These are phyloP conservation scores for Dendrolimus kikuchii DNA, from an alignment of 1,140 invertebrate species.

Conservation along the genomic window DNA sequence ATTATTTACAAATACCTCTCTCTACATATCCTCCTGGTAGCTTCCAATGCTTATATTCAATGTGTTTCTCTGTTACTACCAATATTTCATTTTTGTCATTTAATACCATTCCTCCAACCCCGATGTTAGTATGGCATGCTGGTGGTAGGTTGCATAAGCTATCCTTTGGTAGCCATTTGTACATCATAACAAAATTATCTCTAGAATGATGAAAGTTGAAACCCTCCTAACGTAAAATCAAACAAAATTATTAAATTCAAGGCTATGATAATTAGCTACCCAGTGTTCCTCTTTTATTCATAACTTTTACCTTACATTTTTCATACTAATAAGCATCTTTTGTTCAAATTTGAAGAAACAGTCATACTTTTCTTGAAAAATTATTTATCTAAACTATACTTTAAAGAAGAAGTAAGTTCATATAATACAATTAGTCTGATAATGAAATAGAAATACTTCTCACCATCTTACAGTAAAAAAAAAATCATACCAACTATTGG, in stretches of 20 bases:
- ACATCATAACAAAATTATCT: conserved; percentile 84
- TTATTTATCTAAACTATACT: too few relatives aligned
- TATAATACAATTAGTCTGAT: too few relatives aligned
- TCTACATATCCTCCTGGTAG: conserved; percentile 94
- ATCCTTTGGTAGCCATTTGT: conserved; percentile 82
- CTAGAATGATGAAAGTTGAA: conserved; percentile 92
- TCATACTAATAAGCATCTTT: too few relatives aligned
- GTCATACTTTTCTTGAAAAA: too few relatives aligned
- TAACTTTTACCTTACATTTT: too few relatives aligned
- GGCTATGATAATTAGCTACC: too few relatives aligned
- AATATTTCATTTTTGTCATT: conserved; percentile 86
- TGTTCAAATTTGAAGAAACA: too few relatives aligned
- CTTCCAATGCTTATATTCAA: conserved; percentile 83
- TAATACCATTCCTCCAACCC: conserved; percentile 88
- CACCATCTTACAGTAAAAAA: too few relatives aligned
- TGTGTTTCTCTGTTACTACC: conserved; percentile 84
- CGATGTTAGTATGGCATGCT: conserved; percentile 90
- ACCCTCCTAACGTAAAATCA: conserved; percentile 74
- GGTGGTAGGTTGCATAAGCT: conserved; percentile 78
- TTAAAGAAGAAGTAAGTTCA: too few relatives aligned
- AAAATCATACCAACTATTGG: too few relatives aligned
- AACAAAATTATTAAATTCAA: conserved; percentile 7
- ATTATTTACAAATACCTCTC: conserved; percentile 73
- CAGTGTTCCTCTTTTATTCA: too few relatives aligned
- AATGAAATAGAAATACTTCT: too few relatives aligned